Evolutionary conservation across 2,888 invertebrate species (phyloP).

Genomic region (Limnephilus lunatus): DNA sequence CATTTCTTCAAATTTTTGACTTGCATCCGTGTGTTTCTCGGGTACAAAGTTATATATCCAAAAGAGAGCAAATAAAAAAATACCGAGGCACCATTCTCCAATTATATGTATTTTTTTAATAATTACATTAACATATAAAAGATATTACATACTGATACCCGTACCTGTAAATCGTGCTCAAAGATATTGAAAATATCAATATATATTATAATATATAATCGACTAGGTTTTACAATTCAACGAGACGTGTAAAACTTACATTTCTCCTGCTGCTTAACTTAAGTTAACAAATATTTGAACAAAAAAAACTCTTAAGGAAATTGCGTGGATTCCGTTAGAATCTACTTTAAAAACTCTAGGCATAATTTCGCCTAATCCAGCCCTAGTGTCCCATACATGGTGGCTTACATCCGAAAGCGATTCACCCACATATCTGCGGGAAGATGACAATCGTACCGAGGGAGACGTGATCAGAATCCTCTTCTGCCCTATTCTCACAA

Average conservation of each 20-base stretch:
- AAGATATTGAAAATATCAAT: background rate
- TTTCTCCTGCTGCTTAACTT: background rate
- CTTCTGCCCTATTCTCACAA: background rate
- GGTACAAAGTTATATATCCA: too few species aligned
- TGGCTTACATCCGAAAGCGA: slow-evolving; percentile 61
- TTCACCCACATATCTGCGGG: slow-evolving; percentile 46
- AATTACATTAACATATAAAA: too few species aligned
- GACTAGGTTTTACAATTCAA: background rate
- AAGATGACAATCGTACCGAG: slow-evolving; percentile 57
- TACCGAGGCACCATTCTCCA: too few species aligned
- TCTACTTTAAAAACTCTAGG: background rate
- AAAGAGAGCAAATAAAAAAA: too few species aligned
- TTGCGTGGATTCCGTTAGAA: background rate
- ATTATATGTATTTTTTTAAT: too few species aligned
- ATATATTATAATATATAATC: background rate
- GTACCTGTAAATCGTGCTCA: background rate
- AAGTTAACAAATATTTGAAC: background rate
- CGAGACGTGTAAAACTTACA: background rate
- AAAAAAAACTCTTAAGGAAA: background rate
- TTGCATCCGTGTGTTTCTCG: too few species aligned
- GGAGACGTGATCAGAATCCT: slow-evolving; percentile 60
- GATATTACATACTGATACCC: too few species aligned
- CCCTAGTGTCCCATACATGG: slow-evolving; percentile 52
- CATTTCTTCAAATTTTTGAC: too few species aligned
- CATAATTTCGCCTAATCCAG: slow-evolving; percentile 15